phyloP scores from a whole-genome alignment of 2,113 vertebrate genomes.

The Nibea coibor region DNA sequence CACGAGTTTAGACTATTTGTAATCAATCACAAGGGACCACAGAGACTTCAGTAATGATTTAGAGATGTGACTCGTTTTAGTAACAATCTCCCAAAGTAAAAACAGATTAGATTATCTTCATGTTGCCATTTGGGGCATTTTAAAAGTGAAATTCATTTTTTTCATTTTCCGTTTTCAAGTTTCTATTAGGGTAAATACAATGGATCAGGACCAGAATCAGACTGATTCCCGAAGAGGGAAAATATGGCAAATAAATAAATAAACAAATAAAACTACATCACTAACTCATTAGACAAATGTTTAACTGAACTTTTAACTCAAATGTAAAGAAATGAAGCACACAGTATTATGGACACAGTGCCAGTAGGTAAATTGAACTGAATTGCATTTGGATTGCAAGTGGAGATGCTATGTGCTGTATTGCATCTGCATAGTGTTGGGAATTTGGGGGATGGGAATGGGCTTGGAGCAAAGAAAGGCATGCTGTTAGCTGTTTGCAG shows the following conservation, averaged over 20 bases:
- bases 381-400: neutral
- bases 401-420: neutral
- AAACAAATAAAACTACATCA: neutral
- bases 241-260: neutral
- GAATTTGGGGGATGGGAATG: conserved; percentile 38
- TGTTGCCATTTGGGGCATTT: neutral
- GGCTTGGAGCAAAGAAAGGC: conserved; percentile 52
- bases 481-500: conserved; percentile 78
- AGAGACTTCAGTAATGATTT: neutral
- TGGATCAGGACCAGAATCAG: neutral
- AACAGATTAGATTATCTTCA: neutral
- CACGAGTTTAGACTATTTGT: neutral
- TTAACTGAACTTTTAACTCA: neutral
- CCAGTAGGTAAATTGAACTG: neutral
- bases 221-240: neutral
- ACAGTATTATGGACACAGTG: neutral
- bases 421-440: conserved; percentile 19
- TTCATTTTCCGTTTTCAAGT: neutral
- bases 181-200: too few species aligned
- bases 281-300: neutral
- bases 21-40: neutral
- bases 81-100: neutral
- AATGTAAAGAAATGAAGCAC: neutral
- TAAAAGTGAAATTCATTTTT: neutral
- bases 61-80: neutral